Conservation (phyloP, 2,888 invertebrate genomes). For the Rhabditoides inermis region DNA sequence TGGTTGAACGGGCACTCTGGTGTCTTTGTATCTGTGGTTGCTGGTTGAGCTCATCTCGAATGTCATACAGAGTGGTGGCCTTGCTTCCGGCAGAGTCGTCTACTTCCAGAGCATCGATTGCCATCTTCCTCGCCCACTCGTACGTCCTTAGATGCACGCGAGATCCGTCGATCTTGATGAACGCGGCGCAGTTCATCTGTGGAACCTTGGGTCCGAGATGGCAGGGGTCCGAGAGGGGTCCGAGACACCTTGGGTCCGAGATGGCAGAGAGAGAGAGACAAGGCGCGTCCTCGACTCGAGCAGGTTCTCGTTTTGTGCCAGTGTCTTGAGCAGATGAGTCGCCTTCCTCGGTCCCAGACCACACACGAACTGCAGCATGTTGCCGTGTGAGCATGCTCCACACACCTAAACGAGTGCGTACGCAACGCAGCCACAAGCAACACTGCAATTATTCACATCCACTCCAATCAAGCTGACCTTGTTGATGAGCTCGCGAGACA, state of each 20-base stretch:
- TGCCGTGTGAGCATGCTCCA: slow-evolving; percentile 74
- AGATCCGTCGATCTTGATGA: slow-evolving; percentile 95
- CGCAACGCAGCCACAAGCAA: too few relatives aligned
- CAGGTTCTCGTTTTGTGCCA: slow-evolving; percentile 38
- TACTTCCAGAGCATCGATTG: slow-evolving; percentile 94
- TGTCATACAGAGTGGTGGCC: slow-evolving; percentile 76
- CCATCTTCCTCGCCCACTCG: slow-evolving; percentile 99
- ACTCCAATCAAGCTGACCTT: slow-evolving; percentile 73
- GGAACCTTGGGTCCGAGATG: too few relatives aligned
- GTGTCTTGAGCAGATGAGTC: slow-evolving; percentile 54
- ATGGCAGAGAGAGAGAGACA: slow-evolving; percentile 74
- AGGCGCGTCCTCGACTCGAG: too few relatives aligned
- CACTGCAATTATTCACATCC: slow-evolving; percentile 26
- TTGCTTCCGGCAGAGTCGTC: too few relatives aligned
- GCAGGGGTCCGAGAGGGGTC: too few relatives aligned
- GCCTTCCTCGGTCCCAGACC: slow-evolving; percentile 93
- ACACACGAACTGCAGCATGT: slow-evolving; percentile 85
- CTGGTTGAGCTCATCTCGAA: slow-evolving; percentile 88
- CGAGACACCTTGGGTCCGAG: slow-evolving; percentile 98
- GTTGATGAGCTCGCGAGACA: slow-evolving; percentile 80
- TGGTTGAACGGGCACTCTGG: slow-evolving; percentile 31
- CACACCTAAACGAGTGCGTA: slow-evolving; percentile 69
- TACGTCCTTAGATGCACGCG: slow-evolving; percentile 98
- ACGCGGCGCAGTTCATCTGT: slow-evolving; percentile 96
- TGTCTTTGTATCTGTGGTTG: slow-evolving; percentile 61